phyloP scores from a whole-genome alignment of 2,797 vertebrate species.

The Girardinus metallicus region DNA sequence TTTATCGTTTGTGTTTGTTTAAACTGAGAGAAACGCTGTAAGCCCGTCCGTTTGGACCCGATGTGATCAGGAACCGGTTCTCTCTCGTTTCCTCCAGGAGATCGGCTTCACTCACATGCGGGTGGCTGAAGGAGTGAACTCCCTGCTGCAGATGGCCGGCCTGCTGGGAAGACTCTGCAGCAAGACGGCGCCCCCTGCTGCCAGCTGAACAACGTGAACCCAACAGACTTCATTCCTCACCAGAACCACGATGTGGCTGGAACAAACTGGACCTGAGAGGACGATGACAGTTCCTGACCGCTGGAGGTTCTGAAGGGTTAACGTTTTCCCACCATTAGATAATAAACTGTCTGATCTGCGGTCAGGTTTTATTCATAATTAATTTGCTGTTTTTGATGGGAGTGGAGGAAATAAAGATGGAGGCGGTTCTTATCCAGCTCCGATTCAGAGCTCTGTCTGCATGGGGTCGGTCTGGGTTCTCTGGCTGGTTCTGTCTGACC shows the following conservation, averaged over 20 bases:
- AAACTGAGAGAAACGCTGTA: background rate
- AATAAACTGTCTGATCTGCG: background rate
- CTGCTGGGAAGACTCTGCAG: slow-evolving; percentile 92
- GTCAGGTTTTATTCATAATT: background rate
- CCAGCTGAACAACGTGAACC: slow-evolving; percentile 48
- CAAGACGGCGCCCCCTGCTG: slow-evolving; percentile 84
- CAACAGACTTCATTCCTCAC: background rate
- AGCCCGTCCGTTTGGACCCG: background rate
- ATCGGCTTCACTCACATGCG: slow-evolving; percentile 97
- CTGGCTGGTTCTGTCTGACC: background rate
- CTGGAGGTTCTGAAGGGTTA: background rate
- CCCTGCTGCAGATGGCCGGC: slow-evolving; percentile 94
- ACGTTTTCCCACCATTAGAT: background rate
- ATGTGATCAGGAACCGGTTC: background rate
- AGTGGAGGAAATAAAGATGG: background rate
- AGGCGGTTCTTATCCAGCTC: background rate
- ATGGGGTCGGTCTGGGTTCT: background rate
- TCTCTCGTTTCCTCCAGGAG: slow-evolving; percentile 79
- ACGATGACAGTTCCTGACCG: background rate
- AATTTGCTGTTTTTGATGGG: background rate
- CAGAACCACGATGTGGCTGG: background rate
- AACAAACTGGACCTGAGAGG: background rate
- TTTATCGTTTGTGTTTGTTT: background rate
- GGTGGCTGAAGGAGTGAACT: slow-evolving; percentile 92
- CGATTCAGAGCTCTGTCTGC: background rate